Percentiles rank a stretch among this genome's conserved stretches.
Evolutionary conservation across 2,888 invertebrate species (phyloP).

Genomic region (Formica aserva): DNA sequence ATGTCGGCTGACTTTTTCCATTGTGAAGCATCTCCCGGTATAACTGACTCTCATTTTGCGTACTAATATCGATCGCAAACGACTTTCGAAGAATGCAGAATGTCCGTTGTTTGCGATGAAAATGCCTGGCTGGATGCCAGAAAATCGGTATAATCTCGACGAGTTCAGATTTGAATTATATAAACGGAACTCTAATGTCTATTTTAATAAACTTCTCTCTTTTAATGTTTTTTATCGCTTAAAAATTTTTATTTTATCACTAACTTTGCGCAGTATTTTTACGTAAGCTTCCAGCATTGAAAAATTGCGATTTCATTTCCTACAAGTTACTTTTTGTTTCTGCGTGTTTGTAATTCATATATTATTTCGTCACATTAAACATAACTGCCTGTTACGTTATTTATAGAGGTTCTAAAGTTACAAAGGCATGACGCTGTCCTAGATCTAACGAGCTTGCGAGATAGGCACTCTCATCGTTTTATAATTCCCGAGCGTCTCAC

Average conservation of each 20-base stretch:
- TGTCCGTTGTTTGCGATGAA: conserved; percentile 18
- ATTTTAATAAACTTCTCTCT: conserved; percentile 17
- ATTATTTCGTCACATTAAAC: conserved; percentile 43
- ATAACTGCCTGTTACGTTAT: conserved; percentile 43
- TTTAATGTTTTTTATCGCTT: not conserved
- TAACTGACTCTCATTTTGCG: conserved; percentile 67
- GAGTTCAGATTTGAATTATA: not conserved
- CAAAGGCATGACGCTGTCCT: conserved; percentile 29
- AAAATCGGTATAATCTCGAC: conserved; percentile 4
- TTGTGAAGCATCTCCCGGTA: conserved; percentile 59
- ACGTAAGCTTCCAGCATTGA: not conserved
- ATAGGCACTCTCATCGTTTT: conserved; percentile 64
- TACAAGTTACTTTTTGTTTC: not conserved
- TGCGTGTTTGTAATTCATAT: not conserved
- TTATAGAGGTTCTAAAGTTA: conserved; percentile 25
- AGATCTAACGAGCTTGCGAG: conserved; percentile 47
- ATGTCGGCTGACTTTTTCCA: conserved; percentile 64
- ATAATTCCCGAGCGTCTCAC: conserved; percentile 60
- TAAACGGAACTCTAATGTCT: not conserved
- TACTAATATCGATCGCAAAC: conserved; percentile 42
- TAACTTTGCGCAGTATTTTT: not conserved
- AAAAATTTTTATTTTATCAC: not conserved
- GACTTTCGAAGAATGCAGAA: conserved; percentile 26
- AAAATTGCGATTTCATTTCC: conserved; percentile 1
- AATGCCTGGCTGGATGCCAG: conserved; percentile 34